Conservation (phyloP, 1,140 invertebrate genomes). For the Delia radicum region DNA sequence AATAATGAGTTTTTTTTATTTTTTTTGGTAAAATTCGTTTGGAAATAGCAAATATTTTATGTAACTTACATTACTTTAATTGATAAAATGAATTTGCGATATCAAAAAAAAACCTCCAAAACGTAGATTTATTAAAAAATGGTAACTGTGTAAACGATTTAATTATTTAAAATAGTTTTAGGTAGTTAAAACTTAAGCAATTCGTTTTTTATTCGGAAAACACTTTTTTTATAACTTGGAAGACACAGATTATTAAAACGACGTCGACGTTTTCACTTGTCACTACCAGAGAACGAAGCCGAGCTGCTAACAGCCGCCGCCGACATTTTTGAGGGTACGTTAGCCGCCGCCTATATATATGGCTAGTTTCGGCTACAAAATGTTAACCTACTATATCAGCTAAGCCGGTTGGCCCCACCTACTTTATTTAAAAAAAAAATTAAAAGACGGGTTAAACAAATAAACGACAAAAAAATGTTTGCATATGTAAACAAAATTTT, state of each 20-base stretch:
- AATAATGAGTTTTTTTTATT: background rate
- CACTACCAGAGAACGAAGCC: background rate
- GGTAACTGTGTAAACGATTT: background rate
- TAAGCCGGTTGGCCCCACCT: no score
- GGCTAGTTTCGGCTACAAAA: no score
- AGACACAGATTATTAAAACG: background rate
- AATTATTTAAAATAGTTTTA: background rate
- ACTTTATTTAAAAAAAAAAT: constrained; percentile 6
- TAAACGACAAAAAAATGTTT: no score
- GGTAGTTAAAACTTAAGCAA: background rate
- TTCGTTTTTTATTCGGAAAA: background rate
- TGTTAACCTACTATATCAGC: no score
- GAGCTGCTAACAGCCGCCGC: background rate
- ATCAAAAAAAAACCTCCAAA: background rate
- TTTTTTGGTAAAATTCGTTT: background rate
- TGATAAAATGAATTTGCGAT: background rate
- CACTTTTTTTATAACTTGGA: background rate
- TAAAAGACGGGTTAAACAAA: no score
- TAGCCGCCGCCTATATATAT: no score
- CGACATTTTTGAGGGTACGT: no score
- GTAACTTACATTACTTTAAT: background rate
- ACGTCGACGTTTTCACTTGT: background rate
- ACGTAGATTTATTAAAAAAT: no score
- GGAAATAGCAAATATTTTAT: background rate
- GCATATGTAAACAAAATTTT: no score